These are phyloP conservation scores for Iselma pallidipennis DNA, from an alignment of 2,888 invertebrate species.

Conservation along the genomic window DNA sequence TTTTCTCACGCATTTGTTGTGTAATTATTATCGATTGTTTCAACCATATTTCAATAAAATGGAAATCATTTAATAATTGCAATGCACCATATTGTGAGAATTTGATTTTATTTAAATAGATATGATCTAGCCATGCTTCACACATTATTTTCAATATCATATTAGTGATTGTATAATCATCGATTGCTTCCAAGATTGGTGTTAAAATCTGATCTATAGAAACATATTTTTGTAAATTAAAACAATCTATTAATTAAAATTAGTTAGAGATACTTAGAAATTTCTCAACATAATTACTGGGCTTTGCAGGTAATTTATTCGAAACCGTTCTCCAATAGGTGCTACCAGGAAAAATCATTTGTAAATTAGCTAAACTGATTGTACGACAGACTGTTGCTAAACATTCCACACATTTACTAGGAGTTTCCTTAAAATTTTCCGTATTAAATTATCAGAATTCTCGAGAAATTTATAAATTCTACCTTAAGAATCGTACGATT, in stretches of 20 bases:
- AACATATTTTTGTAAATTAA: background rate
- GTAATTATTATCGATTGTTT: conserved; percentile 62
- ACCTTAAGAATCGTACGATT: conserved; percentile 79
- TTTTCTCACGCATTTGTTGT: conserved; percentile 62
- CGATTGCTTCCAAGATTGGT: conserved; percentile 77
- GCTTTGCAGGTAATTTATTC: conserved; percentile 54
- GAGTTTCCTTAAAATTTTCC: conserved; percentile 64
- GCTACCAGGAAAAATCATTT: conserved; percentile 77
- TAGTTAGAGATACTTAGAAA: conserved; percentile 70
- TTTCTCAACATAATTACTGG: conserved; percentile 70
- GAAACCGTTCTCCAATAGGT: conserved; percentile 65
- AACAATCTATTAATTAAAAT: background rate
- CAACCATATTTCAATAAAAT: conserved; percentile 77
- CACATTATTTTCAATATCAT: conserved; percentile 81
- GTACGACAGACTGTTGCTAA: conserved; percentile 76
- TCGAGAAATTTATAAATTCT: conserved; percentile 20
- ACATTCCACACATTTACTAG: conserved; percentile 71
- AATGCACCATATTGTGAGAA: conserved; percentile 80
- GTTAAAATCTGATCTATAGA: conserved; percentile 72
- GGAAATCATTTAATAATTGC: conserved; percentile 81
- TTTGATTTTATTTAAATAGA: conserved; percentile 79
- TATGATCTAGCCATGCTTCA: conserved; percentile 86
- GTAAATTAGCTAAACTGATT: conserved; percentile 77
- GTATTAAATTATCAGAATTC: too few relatives aligned
- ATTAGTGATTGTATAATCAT: conserved; percentile 72